Percentiles rank a stretch among this genome's conserved stretches.
phyloP scores from a whole-genome alignment of 2,888 invertebrate species.

The Aethes cnicana region DNA sequence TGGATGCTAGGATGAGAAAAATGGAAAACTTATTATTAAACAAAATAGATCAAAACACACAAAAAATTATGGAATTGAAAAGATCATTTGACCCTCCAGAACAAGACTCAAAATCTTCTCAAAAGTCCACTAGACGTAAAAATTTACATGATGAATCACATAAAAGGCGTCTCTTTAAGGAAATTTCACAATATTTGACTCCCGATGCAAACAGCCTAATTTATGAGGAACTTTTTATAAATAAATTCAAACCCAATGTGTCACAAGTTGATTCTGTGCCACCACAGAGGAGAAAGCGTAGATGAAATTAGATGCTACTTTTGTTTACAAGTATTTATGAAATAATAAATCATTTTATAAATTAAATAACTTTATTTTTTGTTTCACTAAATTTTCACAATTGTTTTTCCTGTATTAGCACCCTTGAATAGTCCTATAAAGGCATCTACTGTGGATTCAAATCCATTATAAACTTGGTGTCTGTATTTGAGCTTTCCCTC shows the following conservation, averaged over 20 bases:
- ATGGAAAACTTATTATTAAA: slow-evolving; percentile 62
- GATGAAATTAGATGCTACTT: slow-evolving; percentile 39
- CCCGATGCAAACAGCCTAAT: slow-evolving; percentile 57
- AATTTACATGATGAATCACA: slow-evolving; percentile 43
- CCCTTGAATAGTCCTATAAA: slow-evolving; percentile 84
- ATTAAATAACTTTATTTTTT: slow-evolving; percentile 1
- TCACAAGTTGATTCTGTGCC: slow-evolving; percentile 25
- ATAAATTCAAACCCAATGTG: slow-evolving; percentile 45
- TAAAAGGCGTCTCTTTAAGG: slow-evolving; percentile 61
- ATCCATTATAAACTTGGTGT: slow-evolving; percentile 85
- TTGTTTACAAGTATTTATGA: slow-evolving; percentile 1
- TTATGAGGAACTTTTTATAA: slow-evolving; percentile 71
- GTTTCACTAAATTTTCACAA: slow-evolving; percentile 75
- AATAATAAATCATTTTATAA: slow-evolving; percentile 4
- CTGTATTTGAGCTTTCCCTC: slow-evolving; percentile 85
- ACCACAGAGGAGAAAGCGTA: slow-evolving; percentile 48
- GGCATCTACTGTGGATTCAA: slow-evolving; percentile 85
- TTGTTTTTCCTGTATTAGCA: slow-evolving; percentile 85
- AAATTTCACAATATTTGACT: slow-evolving; percentile 68
- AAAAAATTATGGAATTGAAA: slow-evolving; percentile 58
- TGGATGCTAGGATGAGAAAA: slow-evolving; percentile 61
- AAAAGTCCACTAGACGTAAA: slow-evolving; percentile 47
- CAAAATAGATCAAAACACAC: slow-evolving; percentile 67
- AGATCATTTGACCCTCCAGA: slow-evolving; percentile 37
- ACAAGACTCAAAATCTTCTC: slow-evolving; percentile 40